A percentile compares a stretch with the other conserved stretches of the same genome.
phyloP scores from a whole-genome alignment of 2,113 vertebrate genomes.

The Myocastor coypus region DNA sequence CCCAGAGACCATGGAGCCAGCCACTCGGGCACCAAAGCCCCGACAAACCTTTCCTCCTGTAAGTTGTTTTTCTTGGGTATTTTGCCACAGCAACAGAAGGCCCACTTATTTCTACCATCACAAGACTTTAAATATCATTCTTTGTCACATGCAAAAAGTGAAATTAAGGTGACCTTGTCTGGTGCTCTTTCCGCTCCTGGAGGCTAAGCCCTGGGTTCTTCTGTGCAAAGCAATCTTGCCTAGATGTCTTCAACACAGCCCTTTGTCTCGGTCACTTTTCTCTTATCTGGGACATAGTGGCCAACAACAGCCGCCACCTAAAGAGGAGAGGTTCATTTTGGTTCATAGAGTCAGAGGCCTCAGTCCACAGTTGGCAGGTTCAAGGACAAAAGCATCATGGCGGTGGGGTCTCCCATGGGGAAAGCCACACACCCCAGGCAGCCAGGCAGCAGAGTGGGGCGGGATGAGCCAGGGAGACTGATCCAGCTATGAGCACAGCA shows the following conservation, averaged over 20 bases:
- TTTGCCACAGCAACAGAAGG: background rate
- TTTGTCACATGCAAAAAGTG: background rate
- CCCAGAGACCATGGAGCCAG: background rate
- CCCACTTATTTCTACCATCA: background rate
- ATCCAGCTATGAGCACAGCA: background rate
- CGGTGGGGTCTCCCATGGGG: background rate
- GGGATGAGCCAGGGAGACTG: background rate
- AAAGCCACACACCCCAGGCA: background rate
- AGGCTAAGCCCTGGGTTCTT: background rate
- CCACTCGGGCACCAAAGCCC: background rate
- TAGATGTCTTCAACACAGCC: too few relatives aligned
- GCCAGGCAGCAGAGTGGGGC: background rate
- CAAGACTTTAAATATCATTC: background rate
- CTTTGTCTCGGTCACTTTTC: background rate
- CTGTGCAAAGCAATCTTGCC: background rate
- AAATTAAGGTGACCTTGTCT: background rate
- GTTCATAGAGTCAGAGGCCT: background rate
- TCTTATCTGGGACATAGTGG: background rate
- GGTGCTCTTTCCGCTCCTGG: background rate
- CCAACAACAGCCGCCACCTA: background rate
- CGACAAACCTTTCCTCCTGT: background rate
- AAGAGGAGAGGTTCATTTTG: background rate
- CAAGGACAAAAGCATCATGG: accelerated
- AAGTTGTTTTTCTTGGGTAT: background rate
- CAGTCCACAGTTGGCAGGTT: background rate